Evolutionary conservation across 2,888 invertebrate species (phyloP), one percentile per base, ranked within the genome.

Genomic region (Patella ulyssiponensis): DNA sequence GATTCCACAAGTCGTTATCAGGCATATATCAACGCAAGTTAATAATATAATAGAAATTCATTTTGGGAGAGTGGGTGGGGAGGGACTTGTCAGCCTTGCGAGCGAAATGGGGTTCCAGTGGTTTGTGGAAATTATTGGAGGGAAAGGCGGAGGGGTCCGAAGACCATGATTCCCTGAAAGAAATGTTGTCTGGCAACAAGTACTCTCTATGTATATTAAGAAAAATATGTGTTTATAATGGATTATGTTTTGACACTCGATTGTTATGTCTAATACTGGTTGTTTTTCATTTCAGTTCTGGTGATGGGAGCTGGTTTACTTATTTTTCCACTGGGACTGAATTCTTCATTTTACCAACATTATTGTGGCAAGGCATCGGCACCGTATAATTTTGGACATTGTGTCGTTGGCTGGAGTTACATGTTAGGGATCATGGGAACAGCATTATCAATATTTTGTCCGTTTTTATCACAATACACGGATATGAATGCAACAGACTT

Each of bases 351-450:
- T 78, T 91, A 91, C 73, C 89, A 88, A 27, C 87, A 88, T 77
- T 89, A 92, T 80, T 92, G 92, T 81, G 91, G 92, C 9, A 75
- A 81, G 23, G 76, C 81, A 1, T 82, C 87, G 27, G 79, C 81
- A 52, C 84, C 88, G 15, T 92, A 89, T 84, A 79, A 86, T 56
- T 83, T 91, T 5, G 92, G 91, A 11, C 83, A 85, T 56, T 92
- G 92, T 81, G 87, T 89, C 72, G 81, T 92, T 33, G 92, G 92
- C 53, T 92, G 92, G 92, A 91, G 91, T 58, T 92, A 92, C 84
- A 90, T 92, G 82, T 85, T 92, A 69, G 91, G 91, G 44, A 90
- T 92, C 20, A 90, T 92, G 79, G 91, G 91, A 71, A 89, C 91
- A 5, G 88, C 91, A 2, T 83, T 92, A 44, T 90, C 92, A 9